phyloP scores from a whole-genome alignment of 2,888 invertebrate species.

The Luperina testacea region DNA sequence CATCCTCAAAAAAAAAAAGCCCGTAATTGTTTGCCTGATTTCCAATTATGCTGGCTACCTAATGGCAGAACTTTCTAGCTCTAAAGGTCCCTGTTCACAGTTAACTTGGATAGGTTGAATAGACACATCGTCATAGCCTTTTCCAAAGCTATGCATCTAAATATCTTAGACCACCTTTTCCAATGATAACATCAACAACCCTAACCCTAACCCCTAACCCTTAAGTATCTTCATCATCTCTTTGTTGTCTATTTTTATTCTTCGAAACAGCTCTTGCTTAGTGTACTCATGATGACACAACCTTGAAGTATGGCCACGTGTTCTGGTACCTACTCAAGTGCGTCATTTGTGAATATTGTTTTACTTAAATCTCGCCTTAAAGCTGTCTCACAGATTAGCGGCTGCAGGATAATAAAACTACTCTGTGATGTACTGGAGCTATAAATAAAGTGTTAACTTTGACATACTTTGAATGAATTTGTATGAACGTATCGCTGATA shows the following conservation, averaged over 20 bases:
- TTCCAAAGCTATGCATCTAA: neutral
- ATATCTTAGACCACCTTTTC: neutral
- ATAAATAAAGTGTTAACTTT: slow-evolving; percentile 50
- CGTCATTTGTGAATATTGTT: slow-evolving; percentile 55
- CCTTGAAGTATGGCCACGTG: slow-evolving; percentile 43
- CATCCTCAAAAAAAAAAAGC: neutral
- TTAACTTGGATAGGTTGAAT: neutral
- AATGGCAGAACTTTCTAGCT: neutral
- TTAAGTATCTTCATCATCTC: neutral
- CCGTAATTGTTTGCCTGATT: neutral
- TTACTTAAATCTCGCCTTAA: slow-evolving; percentile 52
- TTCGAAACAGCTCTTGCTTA: neutral
- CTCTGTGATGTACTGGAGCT: slow-evolving; percentile 8
- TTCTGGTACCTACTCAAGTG: slow-evolving; percentile 33
- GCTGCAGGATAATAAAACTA: slow-evolving; percentile 34
- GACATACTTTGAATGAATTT: slow-evolving; percentile 42
- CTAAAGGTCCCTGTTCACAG: neutral
- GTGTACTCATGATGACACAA: slow-evolving; percentile 27
- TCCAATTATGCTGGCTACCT: neutral
- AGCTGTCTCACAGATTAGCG: slow-evolving; percentile 47
- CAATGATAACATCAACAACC: neutral
- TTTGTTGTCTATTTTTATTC: slow-evolving; percentile 17
- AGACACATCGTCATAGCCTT: neutral
- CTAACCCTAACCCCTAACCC: too few species aligned
- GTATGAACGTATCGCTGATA: slow-evolving; percentile 26